Conservation (phyloP, 2,888 invertebrate genomes). For the Agrilus biguttatus region DNA sequence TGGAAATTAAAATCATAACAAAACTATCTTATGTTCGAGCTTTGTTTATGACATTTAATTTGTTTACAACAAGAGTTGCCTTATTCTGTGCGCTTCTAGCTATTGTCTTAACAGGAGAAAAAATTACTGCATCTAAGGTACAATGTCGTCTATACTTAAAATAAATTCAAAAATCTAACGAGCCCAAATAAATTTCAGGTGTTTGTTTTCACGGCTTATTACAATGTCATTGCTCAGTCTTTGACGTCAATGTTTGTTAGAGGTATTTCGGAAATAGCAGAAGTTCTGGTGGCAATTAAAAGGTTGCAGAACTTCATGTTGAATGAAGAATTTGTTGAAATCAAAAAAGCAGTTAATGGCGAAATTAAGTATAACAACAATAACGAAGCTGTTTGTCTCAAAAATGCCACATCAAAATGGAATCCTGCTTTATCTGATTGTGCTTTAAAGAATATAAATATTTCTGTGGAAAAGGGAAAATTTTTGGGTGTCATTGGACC, state of each 20-base stretch:
- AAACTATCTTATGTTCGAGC: slow-evolving; percentile 50
- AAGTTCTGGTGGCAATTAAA: slow-evolving; percentile 31
- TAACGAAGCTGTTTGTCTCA: slow-evolving; percentile 18
- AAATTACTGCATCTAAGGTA: slow-evolving; percentile 57
- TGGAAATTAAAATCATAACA: slow-evolving; percentile 41
- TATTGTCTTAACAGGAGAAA: slow-evolving; percentile 48
- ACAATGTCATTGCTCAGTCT: slow-evolving; percentile 37
- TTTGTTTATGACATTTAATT: slow-evolving; percentile 56
- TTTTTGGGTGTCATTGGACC: slow-evolving; percentile 42
- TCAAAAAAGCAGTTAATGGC: slow-evolving; percentile 13
- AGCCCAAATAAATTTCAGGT: slow-evolving; percentile 20
- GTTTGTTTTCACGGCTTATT: slow-evolving; percentile 41
- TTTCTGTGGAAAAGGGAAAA: slow-evolving; percentile 19
- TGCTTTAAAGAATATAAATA: slow-evolving; percentile 21
- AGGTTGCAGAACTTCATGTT: slow-evolving; percentile 28
- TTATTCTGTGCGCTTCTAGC: slow-evolving; percentile 60
- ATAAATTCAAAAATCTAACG: too few relatives aligned
- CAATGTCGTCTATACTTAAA: slow-evolving; percentile 11
- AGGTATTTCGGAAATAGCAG: slow-evolving; percentile 33
- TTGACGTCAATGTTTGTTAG: slow-evolving; percentile 43
- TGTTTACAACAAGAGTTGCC: slow-evolving; percentile 70
- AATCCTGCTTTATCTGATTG: slow-evolving; percentile 20
- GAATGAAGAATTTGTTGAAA: slow-evolving; percentile 23
- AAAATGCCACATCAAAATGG: slow-evolving; percentile 27
- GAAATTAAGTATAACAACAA: slow-evolving; percentile 15